Percentiles rank a stretch among this genome's conserved stretches.
These are phyloP conservation scores for Cheilinus undulatus DNA, from an alignment of 2,113 vertebrate species.

Conservation along the genomic window DNA sequence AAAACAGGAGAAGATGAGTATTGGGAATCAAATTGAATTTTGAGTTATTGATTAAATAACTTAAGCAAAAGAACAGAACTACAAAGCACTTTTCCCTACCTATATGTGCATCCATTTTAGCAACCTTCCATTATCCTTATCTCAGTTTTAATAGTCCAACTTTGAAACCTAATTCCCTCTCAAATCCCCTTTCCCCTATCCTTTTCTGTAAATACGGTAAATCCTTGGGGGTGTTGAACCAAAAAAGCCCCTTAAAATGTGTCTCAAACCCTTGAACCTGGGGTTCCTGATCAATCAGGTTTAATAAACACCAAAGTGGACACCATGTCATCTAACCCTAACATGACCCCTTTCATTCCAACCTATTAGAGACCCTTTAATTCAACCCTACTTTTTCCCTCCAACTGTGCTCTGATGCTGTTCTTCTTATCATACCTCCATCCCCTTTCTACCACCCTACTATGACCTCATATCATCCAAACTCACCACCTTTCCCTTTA, in stretches of 20 bases:
- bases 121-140: background rate
- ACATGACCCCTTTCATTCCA: background rate
- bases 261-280: no score
- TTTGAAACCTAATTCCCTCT: background rate
- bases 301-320: background rate
- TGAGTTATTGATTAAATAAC: no score
- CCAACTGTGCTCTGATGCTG: no score
- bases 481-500: no score
- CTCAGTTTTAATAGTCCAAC: background rate
- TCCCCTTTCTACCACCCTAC: no score
- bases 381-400: background rate
- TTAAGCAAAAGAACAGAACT: background rate
- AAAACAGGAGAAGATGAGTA: slow-evolving; percentile 15
- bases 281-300: background rate
- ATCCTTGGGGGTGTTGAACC: background rate
- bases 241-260: background rate
- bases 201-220: background rate
- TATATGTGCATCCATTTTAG: background rate
- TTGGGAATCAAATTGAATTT: background rate
- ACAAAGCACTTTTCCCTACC: background rate
- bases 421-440: no score
- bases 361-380: background rate
- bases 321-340: background rate
- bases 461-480: no score
- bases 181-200: background rate